These are phyloP conservation scores for Hirtodrosophila cameraria DNA, from an alignment of 2,888 invertebrate genomes.

Conservation along the genomic window DNA sequence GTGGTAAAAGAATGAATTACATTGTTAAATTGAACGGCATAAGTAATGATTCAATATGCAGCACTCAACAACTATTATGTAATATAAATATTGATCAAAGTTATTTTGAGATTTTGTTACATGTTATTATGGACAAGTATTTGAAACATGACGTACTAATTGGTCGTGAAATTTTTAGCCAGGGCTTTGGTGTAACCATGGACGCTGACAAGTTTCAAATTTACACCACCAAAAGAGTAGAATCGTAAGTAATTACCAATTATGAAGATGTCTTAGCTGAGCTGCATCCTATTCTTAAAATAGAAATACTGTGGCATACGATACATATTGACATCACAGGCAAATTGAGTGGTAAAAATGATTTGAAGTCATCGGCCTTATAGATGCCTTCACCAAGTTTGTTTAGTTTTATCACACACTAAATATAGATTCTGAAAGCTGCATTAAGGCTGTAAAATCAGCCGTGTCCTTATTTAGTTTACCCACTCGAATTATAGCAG, in stretches of 20 bases:
- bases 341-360: constrained; percentile 4
- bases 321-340: background rate
- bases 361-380: constrained; percentile 1
- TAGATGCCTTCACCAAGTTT: constrained; percentile 3
- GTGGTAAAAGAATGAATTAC: constrained; percentile 2
- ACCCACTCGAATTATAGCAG: constrained; percentile 5
- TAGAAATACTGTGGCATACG: constrained; percentile 5
- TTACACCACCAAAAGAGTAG: too few relatives aligned
- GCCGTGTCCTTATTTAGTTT: constrained; percentile 1
- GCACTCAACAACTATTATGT: too few relatives aligned
- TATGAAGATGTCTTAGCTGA: too few relatives aligned
- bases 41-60: constrained; percentile 14
- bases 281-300: constrained; percentile 11
- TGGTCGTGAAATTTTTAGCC: too few relatives aligned
- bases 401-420: constrained; percentile 8
- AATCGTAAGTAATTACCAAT: too few relatives aligned
- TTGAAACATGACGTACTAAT: too few relatives aligned
- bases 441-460: constrained; percentile 6
- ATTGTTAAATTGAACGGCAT: constrained; percentile 15
- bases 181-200: too few relatives aligned
- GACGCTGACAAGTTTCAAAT: too few relatives aligned
- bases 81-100: constrained; percentile 20
- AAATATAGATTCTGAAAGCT: constrained; percentile 7
- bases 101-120: too few relatives aligned
- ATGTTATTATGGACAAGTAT: too few relatives aligned